phyloP scores from a whole-genome alignment of 1,140 invertebrate genomes.

The Heliconius hermathena region DNA sequence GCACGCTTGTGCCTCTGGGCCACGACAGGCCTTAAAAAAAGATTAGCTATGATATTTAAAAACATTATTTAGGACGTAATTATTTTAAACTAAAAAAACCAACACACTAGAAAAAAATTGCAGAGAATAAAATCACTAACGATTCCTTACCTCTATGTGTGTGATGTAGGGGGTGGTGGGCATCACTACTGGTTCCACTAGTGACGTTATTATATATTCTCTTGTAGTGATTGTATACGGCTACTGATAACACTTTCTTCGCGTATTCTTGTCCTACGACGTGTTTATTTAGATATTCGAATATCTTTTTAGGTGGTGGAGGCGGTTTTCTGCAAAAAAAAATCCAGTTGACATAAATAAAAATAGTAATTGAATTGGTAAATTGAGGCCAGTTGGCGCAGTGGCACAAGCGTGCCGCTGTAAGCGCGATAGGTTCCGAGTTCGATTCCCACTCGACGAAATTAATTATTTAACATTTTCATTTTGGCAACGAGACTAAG shows the following conservation, averaged over 20 bases:
- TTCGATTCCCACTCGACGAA: not conserved
- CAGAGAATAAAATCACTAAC: too few species aligned
- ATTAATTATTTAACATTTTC: not conserved
- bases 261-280: slow-evolving; percentile 99
- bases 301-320: slow-evolving; percentile 97
- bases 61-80: too few species aligned
- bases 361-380: not conserved
- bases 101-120: too few species aligned
- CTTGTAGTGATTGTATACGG: slow-evolving; percentile 99
- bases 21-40: too few species aligned
- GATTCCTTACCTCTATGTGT: slow-evolving; percentile 86
- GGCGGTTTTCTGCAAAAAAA: slow-evolving; percentile 88
- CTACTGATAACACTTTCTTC: slow-evolving; percentile 99
- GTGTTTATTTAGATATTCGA: slow-evolving; percentile 96
- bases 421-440: not conserved
- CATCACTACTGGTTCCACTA: slow-evolving; percentile 79
- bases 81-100: too few species aligned
- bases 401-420: not conserved
- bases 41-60: too few species aligned
- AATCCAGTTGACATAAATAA: not conserved
- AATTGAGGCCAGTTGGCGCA: not conserved
- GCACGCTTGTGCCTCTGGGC: too few species aligned
- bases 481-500: not conserved
- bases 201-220: slow-evolving; percentile 97
- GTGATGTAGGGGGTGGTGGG: slow-evolving; percentile 86